phyloP scores from a whole-genome alignment of 2,113 vertebrate genomes.

The Globicephala melas region DNA sequence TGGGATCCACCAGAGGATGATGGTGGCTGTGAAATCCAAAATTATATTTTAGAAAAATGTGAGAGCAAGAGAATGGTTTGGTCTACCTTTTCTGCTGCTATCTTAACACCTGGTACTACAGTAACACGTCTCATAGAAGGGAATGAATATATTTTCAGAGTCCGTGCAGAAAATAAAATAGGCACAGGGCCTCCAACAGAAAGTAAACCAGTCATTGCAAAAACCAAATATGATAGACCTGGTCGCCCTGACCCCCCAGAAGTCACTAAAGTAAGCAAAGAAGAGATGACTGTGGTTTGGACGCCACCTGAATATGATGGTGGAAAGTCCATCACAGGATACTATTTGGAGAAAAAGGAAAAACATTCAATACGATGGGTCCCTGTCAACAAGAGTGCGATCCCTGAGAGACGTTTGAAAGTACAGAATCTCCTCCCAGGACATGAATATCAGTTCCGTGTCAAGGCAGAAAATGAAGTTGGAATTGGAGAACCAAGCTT shows the following conservation, averaged over 20 bases:
- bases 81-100: conserved; percentile 92
- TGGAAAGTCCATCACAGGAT: conserved; percentile 95
- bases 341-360: conserved; percentile 96
- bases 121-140: conserved; percentile 96
- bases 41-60: conserved; percentile 99
- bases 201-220: conserved; percentile 92
- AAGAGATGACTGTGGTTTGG: conserved; percentile 97
- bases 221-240: conserved; percentile 93
- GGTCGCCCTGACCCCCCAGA: conserved; percentile 93
- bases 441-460: conserved; percentile 97
- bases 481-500: conserved; percentile 94
- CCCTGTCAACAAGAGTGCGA: conserved; percentile 91
- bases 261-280: conserved; percentile 92
- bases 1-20: conserved; percentile 97
- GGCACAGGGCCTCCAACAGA: conserved; percentile 95
- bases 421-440: conserved; percentile 93
- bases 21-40: conserved; percentile 98
- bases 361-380: conserved; percentile 93
- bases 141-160: conserved; percentile 96
- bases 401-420: conserved; percentile 89
- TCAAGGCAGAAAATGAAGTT: conserved; percentile 98
- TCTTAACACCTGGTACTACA: conserved; percentile 89
- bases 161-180: conserved; percentile 99
- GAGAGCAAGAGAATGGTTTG: conserved; percentile 97
- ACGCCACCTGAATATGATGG: conserved; percentile 94